A percentile compares a stretch with the other conserved stretches of the same genome.
phyloP scores from a whole-genome alignment of 2,797 vertebrate species.

The Champsocephalus gunnari region DNA sequence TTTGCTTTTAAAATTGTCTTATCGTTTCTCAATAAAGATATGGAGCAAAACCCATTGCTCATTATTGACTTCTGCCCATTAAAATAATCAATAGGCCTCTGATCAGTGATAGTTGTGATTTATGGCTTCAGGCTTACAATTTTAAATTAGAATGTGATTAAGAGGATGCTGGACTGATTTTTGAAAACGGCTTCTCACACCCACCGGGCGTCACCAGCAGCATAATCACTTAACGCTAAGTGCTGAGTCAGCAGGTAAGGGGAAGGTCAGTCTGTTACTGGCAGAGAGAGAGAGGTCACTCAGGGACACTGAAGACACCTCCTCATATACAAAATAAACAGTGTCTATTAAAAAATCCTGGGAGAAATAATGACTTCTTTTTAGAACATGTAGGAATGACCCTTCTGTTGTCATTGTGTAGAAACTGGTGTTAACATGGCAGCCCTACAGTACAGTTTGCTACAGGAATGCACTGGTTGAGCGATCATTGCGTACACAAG shows the following conservation, averaged over 20 bases:
- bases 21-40: slow-evolving; percentile 17
- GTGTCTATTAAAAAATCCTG: slow-evolving; percentile 28
- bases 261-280: slow-evolving; percentile 61
- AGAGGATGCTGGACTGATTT: slow-evolving; percentile 42
- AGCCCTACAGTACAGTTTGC: slow-evolving; percentile 35
- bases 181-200: slow-evolving; percentile 58
- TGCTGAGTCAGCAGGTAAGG: slow-evolving; percentile 69
- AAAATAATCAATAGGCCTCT: slow-evolving; percentile 44
- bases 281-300: slow-evolving; percentile 46
- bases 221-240: slow-evolving; percentile 72
- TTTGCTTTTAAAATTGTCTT: not conserved
- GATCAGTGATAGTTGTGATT: slow-evolving; percentile 37
- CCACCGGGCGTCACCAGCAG: slow-evolving; percentile 50
- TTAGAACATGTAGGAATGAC: slow-evolving; percentile 32
- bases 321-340: slow-evolving; percentile 15
- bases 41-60: slow-evolving; percentile 33
- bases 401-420: slow-evolving; percentile 38
- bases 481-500: slow-evolving; percentile 40
- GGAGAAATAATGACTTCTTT: slow-evolving; percentile 3
- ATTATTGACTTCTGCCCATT: slow-evolving; percentile 59
- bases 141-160: slow-evolving; percentile 41
- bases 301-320: slow-evolving; percentile 49
- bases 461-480: slow-evolving; percentile 69
- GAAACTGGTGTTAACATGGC: slow-evolving; percentile 45
- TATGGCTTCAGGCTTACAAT: slow-evolving; percentile 30